A percentile compares a stretch with the other conserved stretches of the same genome.
Evolutionary conservation across 2,113 vertebrate genomes (phyloP).

Genomic region (Cyanoderma ruficeps): DNA sequence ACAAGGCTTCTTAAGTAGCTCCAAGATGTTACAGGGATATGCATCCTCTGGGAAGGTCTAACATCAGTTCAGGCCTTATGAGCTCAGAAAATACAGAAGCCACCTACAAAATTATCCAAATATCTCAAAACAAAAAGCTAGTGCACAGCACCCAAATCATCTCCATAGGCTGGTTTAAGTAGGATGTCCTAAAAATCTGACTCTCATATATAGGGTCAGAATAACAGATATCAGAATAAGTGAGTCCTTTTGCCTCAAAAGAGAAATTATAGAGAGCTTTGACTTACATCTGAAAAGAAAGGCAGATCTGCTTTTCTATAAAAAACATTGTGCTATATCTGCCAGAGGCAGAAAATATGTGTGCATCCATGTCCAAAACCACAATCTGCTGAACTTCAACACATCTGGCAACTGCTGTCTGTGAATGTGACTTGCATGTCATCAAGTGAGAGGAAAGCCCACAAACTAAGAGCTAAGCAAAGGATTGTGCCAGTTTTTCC

Average conservation of each 20-base stretch:
- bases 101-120: neutral
- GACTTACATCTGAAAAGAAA: neutral
- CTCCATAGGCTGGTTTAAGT: neutral
- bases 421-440: neutral
- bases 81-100: neutral
- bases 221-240: neutral
- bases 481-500: neutral
- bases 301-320: neutral
- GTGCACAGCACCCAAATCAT: neutral
- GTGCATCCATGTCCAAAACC: neutral
- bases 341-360: neutral
- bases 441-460: neutral
- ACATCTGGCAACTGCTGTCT: constrained; percentile 2
- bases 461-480: neutral
- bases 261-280: neutral
- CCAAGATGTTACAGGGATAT: neutral
- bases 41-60: neutral
- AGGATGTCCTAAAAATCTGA: neutral
- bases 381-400: neutral
- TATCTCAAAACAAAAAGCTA: neutral
- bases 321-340: neutral
- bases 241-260: neutral
- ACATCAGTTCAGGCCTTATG: neutral
- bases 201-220: neutral
- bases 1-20: neutral